These are phyloP conservation scores for Lepidotrigona ventralis DNA, from an alignment of 1,140 invertebrate genomes.

Conservation along the genomic window DNA sequence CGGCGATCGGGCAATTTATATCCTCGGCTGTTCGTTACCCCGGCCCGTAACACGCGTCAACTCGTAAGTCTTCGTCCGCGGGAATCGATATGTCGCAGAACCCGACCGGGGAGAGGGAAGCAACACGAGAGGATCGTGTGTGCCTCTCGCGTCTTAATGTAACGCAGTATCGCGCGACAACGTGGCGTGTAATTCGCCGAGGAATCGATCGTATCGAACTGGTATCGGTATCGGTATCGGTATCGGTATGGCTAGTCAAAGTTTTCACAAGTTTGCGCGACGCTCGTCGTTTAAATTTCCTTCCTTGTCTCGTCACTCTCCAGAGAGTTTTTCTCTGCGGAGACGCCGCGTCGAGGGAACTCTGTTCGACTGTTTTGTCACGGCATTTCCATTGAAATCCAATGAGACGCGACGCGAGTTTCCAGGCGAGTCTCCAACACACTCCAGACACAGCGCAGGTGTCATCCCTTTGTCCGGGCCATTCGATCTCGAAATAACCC, in stretches of 20 bases:
- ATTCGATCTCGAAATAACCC: slow-evolving; percentile 31
- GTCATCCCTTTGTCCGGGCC: slow-evolving; percentile 29
- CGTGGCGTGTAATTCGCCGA: background rate
- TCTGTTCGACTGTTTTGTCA: slow-evolving; percentile 9
- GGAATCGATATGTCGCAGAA: slow-evolving; percentile 53
- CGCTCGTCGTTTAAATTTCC: background rate
- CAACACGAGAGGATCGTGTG: slow-evolving; percentile 25
- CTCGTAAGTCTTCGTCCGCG: slow-evolving; percentile 48
- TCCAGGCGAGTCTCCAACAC: background rate
- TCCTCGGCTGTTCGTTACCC: slow-evolving; percentile 41
- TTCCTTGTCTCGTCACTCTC: background rate
- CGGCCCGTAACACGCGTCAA: slow-evolving; percentile 35
- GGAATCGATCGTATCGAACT: background rate
- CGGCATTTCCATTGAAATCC: slow-evolving; percentile 19
- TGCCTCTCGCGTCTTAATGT: background rate
- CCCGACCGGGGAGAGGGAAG: background rate
- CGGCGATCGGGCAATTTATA: slow-evolving; percentile 60
- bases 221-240: too few species aligned
- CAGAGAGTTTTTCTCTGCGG: background rate
- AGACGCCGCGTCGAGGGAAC: background rate
- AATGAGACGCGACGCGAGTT: background rate
- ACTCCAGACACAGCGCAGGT: slow-evolving; percentile 16
- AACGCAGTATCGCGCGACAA: too few species aligned
- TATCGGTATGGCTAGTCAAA: too few species aligned
- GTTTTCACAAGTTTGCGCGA: slow-evolving; percentile 5